phyloP scores from a whole-genome alignment of 2,888 invertebrate genomes.

The Cryptocheilus praepositus region DNA sequence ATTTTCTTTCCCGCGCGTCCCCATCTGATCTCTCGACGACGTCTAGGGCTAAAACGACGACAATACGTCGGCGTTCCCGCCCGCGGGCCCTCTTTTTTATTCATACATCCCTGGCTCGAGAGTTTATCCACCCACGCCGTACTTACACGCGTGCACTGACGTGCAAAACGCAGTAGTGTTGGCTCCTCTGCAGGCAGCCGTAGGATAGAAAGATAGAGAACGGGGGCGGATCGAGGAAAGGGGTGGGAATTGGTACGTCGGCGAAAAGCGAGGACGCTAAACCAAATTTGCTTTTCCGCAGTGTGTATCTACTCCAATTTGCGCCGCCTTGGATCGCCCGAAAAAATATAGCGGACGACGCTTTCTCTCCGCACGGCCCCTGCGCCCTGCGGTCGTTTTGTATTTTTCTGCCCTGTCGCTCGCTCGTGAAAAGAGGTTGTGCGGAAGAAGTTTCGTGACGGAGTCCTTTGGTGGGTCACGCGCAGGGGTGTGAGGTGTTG shows the following conservation, averaged over 20 bases:
- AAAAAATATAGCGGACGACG: conserved; percentile 34
- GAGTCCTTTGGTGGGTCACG: too few relatives aligned
- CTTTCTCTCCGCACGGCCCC: too few relatives aligned
- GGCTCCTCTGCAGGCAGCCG: not conserved
- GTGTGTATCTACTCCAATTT: conserved; percentile 56
- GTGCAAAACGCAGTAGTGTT: not conserved
- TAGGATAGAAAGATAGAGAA: not conserved
- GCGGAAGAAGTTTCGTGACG: too few relatives aligned
- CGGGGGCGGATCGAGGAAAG: not conserved
- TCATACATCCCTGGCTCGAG: conserved; percentile 59
- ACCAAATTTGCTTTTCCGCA: conserved; percentile 58
- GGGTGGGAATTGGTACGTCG: conserved; percentile 5
- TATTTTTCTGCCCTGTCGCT: too few relatives aligned
- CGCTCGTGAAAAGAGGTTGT: too few relatives aligned
- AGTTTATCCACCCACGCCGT: conserved; percentile 48
- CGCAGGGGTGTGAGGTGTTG: not conserved
- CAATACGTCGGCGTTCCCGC: conserved; percentile 53
- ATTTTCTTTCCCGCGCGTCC: conserved; percentile 24
- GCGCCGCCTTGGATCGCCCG: conserved; percentile 43
- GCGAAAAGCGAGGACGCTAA: conserved; percentile 44
- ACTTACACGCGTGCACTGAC: conserved; percentile 9
- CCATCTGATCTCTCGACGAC: conserved; percentile 27
- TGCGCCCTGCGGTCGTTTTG: too few relatives aligned
- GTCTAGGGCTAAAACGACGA: conserved; percentile 38
- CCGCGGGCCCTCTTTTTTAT: conserved; percentile 60